Evolutionary conservation across 2,888 invertebrate species (phyloP).

Genomic region (Stomorhina lunata): DNA sequence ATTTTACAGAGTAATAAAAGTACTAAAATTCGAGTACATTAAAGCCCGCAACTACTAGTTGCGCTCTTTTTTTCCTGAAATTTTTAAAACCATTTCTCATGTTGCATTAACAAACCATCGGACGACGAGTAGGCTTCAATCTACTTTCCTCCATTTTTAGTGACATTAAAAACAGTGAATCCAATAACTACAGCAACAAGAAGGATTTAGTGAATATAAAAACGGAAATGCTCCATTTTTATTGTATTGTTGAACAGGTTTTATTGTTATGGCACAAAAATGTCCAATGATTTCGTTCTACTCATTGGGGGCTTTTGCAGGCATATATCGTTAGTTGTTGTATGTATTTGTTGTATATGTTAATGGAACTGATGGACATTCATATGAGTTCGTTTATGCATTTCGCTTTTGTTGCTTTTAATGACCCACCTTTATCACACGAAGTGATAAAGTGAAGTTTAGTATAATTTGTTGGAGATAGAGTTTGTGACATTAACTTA

Average conservation of each 20-base stretch:
- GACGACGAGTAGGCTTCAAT: conserved; percentile 7
- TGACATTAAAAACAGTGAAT: conserved; percentile 38
- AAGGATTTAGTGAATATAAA: conserved; percentile 43
- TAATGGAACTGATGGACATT: too few relatives aligned
- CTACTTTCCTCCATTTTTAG: conserved; percentile 7
- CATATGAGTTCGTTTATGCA: too few relatives aligned
- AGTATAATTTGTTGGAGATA: too few relatives aligned
- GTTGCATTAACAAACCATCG: not conserved
- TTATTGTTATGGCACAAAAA: conserved; percentile 56
- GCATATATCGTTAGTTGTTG: too few relatives aligned
- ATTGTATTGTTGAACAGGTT: conserved; percentile 59
- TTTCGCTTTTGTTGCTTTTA: too few relatives aligned
- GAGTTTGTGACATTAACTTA: too few relatives aligned
- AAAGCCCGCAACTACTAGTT: conserved; percentile 47
- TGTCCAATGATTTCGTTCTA: not conserved
- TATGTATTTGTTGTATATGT: too few relatives aligned
- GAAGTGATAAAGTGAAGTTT: too few relatives aligned
- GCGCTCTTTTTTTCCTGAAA: not conserved
- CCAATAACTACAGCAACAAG: too few relatives aligned
- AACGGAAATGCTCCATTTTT: conserved; percentile 59
- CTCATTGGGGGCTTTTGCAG: not conserved
- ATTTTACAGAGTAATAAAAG: not conserved
- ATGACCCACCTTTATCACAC: too few relatives aligned
- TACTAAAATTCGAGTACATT: conserved; percentile 39
- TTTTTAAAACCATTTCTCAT: not conserved